Evolutionary conservation across 2,888 invertebrate genomes (phyloP), one percentile per base, ranked within the genome.

Genomic region (Conchocele bisecta): DNA sequence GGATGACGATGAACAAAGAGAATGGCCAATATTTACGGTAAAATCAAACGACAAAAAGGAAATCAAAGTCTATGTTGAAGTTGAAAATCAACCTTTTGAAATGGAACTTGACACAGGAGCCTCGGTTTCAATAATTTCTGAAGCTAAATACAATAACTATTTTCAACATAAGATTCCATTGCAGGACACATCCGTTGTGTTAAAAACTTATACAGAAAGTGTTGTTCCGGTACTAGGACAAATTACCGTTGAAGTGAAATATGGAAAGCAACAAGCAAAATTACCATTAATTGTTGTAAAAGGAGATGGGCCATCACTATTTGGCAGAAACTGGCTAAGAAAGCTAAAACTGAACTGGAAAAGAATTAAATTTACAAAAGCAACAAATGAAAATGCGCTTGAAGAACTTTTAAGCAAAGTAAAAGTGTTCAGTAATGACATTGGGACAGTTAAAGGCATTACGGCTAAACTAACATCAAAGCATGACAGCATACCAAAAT

Each of bases 51-150:
- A 26, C 20, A 37, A 41, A 13, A 24, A 26, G n/a, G 42, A 42
- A 57, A 42, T 42, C 11, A 35, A 13, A n/a, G 28, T 48, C 7
- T 29, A 28, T 48, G 41, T 44, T 9, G 22, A 24, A 5, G 46
- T 67, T n/a, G 60, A 58, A 15, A 63, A 64, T 1, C 29, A 41
- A 11, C 1, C 22, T 3, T 17, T 26, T 2, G 28, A 46, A 6
- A 71, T 71, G 65, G 66, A 75, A 57, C 48, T 75, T 6, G 75
- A 67, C 33, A 72, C 66, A 33, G 66, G 66, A 11, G 46, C 66
- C 37, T 63, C 57, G 2, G 17, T 57, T 1, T 50, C 44, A 20
- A 28, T 72, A 1, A 35, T 72, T 2, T 60, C 50, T 17, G 51
- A 65, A 20, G 20, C 28, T 6, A 58, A 44, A 1, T 65, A 41